These are phyloP conservation scores for Spheniscus mendiculus DNA, from an alignment of 2,113 vertebrate species.

Conservation along the genomic window DNA sequence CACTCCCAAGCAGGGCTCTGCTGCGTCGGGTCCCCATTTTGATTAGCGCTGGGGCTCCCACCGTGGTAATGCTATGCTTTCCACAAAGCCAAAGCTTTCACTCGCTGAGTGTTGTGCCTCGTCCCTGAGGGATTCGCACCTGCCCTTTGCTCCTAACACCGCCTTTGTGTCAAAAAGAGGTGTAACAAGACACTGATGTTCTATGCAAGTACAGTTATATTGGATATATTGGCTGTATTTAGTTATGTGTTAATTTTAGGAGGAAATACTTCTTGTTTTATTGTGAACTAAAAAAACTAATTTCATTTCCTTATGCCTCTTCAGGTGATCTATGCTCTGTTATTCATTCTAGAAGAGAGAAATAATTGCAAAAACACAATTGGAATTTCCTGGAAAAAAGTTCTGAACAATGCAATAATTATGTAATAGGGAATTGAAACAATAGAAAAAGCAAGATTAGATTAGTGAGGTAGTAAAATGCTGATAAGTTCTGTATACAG, in stretches of 20 bases:
- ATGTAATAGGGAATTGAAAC: not conserved
- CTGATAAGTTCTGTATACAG: not conserved
- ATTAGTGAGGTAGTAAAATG: not conserved
- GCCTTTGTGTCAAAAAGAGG: not conserved
- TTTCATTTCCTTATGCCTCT: not conserved
- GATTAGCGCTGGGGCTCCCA: not conserved
- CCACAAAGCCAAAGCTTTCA: not conserved
- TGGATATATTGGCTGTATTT: not conserved
- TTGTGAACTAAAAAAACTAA: not conserved
- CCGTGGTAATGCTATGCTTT: fast-evolving
- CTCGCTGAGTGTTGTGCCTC: not conserved
- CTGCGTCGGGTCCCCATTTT: not conserved
- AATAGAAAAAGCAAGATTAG: not conserved
- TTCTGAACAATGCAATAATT: not conserved
- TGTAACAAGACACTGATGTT: not conserved
- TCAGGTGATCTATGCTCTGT: not conserved
- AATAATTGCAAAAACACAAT: not conserved
- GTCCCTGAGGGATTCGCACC: not conserved
- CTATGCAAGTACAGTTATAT: not conserved
- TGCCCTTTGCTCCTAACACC: not conserved
- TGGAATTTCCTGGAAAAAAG: not conserved
- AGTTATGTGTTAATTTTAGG: not conserved
- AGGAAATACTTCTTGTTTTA: not conserved
- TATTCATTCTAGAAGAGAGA: not conserved
- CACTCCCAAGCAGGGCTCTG: not conserved